Percentiles rank a stretch among this genome's conserved stretches.
Conservation (phyloP, 2,797 vertebrate genomes). For the Brachyrhaphis roseni region DNA sequence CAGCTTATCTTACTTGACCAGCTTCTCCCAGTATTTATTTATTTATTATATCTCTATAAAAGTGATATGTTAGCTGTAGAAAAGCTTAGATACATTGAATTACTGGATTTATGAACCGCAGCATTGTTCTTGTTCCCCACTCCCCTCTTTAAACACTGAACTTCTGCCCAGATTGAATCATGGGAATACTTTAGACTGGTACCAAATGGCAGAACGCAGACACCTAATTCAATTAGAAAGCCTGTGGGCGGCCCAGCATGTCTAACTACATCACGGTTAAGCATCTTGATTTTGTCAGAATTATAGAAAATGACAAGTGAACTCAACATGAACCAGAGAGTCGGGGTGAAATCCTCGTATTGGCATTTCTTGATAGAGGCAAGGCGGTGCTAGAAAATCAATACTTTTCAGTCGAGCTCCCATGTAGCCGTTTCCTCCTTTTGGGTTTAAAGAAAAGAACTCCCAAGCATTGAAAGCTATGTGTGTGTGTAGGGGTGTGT, state of each 20-base stretch:
- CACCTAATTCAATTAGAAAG: conserved; percentile 79
- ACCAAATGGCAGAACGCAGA: conserved; percentile 74
- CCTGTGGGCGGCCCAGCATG: conserved; percentile 62
- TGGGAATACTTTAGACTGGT: conserved; percentile 68
- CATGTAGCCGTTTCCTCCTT: conserved; percentile 36
- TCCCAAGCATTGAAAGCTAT: conserved; percentile 17
- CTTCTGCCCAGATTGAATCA: conserved; percentile 67
- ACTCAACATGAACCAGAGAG: conserved; percentile 80
- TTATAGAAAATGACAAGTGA: conserved; percentile 86
- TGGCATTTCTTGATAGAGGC: conserved; percentile 79
- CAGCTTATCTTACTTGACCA: no score
- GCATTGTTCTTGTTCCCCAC: conserved; percentile 38
- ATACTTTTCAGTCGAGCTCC: conserved; percentile 61
- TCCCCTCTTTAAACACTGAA: conserved; percentile 63
- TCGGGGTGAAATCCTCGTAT: conserved; percentile 76
- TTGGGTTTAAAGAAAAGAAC: conserved; percentile 27
- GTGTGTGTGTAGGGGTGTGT: neutral
- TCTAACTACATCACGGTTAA: conserved; percentile 79
- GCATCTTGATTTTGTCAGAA: conserved; percentile 82
- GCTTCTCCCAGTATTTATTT: no score
- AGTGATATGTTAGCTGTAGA: conserved; percentile 19
- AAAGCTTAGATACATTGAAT: conserved; percentile 29
- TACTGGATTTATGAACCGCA: conserved; percentile 52
- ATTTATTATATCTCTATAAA: no score
- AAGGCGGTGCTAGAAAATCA: conserved; percentile 75